A percentile compares a stretch with the other conserved stretches of the same genome.
Evolutionary conservation across 2,113 vertebrate genomes (phyloP).

Genomic region (Bubo bubo): DNA sequence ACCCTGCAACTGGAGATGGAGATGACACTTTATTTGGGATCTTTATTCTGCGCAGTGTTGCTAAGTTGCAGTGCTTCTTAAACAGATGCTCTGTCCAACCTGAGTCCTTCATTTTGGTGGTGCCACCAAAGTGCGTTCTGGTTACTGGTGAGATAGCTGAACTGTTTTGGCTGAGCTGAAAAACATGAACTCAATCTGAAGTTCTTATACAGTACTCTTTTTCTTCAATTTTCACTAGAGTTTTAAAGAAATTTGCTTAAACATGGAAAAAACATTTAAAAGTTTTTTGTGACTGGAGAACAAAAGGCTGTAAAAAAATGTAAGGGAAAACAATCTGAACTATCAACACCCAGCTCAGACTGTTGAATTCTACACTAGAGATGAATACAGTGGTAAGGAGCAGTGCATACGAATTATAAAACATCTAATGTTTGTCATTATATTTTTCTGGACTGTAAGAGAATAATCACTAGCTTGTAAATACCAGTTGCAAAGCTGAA

Average conservation of each 20-base stretch:
- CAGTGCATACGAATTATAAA: not conserved
- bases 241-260: slow-evolving; percentile 43
- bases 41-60: not conserved
- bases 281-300: not conserved
- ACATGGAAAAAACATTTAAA: not conserved
- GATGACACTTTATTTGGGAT: not conserved
- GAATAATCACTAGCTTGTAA: slow-evolving; percentile 45
- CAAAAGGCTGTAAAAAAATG: not conserved
- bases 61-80: not conserved
- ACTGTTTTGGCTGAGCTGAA: not conserved
- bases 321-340: not conserved
- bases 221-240: not conserved
- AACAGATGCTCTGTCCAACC: not conserved
- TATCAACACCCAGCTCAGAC: not conserved
- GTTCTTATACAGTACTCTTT: not conserved
- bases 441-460: slow-evolving; percentile 12
- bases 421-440: slow-evolving; percentile 20
- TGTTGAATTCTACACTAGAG: not conserved
- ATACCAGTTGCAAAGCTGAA: slow-evolving; percentile 56
- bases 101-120: not conserved
- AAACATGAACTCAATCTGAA: not conserved
- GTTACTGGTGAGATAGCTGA: not conserved
- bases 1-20: not conserved
- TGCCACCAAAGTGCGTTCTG: not conserved
- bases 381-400: not conserved